phyloP scores from a whole-genome alignment of 2,797 vertebrate genomes.

The Nothura maculosa region DNA sequence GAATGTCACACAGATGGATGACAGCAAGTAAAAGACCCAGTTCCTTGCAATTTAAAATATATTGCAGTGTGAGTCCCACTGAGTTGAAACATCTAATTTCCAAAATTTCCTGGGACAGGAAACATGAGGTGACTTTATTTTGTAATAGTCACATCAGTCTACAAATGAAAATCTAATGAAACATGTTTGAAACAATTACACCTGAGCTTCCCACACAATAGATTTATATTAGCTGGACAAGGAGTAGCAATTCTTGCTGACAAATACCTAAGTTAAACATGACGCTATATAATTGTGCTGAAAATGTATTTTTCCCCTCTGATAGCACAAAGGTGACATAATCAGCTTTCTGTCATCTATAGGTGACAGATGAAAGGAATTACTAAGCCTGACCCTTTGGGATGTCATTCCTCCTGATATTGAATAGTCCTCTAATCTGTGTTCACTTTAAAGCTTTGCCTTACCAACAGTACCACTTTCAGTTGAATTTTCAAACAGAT shows the following conservation, averaged over 20 bases:
- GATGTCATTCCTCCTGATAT: background rate
- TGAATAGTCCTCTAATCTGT: background rate
- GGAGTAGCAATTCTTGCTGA: constrained; percentile 19
- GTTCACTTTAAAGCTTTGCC: background rate
- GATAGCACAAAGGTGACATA: constrained; percentile 27
- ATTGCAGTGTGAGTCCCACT: constrained; percentile 61
- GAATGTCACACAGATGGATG: constrained; percentile 40
- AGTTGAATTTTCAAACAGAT: background rate
- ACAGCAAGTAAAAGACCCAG: background rate
- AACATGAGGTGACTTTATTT: constrained; percentile 36
- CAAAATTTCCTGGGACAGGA: constrained; percentile 48
- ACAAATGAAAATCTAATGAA: constrained; percentile 71
- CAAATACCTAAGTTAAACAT: constrained; percentile 14
- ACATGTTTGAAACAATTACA: constrained; percentile 46
- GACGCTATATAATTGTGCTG: constrained; percentile 40
- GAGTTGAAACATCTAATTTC: constrained; percentile 62
- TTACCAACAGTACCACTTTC: background rate
- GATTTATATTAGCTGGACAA: background rate
- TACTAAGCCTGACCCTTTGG: constrained; percentile 15
- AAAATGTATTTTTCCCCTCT: constrained; percentile 34
- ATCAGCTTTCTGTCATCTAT: constrained; percentile 35
- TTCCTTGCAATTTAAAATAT: constrained; percentile 54
- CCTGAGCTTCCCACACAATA: constrained; percentile 22
- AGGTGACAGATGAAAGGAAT: constrained; percentile 33
- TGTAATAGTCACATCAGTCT: background rate